Conservation (phyloP, 2,797 vertebrate genomes). For the Xenopus petersii region DNA sequence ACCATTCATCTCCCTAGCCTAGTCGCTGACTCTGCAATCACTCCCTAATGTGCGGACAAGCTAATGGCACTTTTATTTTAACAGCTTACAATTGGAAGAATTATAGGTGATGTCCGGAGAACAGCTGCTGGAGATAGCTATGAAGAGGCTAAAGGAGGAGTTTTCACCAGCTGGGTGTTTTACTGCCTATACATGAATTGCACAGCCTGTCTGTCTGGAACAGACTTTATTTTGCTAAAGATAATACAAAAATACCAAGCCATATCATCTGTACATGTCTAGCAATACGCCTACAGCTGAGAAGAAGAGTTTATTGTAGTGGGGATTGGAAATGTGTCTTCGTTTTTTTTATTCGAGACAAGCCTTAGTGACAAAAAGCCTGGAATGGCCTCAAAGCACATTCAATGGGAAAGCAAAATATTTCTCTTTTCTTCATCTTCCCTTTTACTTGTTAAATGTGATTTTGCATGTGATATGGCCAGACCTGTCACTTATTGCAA, state of each 20-base stretch:
- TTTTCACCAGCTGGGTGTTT: constrained; percentile 7
- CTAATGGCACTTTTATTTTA: constrained; percentile 45
- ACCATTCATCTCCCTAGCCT: constrained; percentile 43
- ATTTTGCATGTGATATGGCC: no score
- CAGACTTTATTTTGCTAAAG: not conserved
- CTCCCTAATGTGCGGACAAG: constrained; percentile 44
- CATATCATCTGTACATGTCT: no score
- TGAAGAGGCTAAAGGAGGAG: constrained; percentile 16
- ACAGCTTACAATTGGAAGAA: constrained; percentile 43
- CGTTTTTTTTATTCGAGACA: no score
- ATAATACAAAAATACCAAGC: not conserved
- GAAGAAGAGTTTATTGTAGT: no score
- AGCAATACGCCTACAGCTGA: no score
- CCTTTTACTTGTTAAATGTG: no score
- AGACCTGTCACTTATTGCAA: no score
- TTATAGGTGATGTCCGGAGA: constrained; percentile 31
- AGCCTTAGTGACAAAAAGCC: no score
- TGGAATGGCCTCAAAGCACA: no score
- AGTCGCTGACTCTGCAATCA: constrained; percentile 46
- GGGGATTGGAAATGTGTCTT: no score
- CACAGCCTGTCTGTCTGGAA: not conserved
- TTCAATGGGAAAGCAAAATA: no score
- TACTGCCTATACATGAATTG: not conserved
- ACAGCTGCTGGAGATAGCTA: constrained; percentile 13
- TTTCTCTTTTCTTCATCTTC: no score